Evolutionary conservation across 2,113 vertebrate genomes (phyloP), one percentile per base, ranked within the genome.

Genomic region (Recurvirostra avosetta): DNA sequence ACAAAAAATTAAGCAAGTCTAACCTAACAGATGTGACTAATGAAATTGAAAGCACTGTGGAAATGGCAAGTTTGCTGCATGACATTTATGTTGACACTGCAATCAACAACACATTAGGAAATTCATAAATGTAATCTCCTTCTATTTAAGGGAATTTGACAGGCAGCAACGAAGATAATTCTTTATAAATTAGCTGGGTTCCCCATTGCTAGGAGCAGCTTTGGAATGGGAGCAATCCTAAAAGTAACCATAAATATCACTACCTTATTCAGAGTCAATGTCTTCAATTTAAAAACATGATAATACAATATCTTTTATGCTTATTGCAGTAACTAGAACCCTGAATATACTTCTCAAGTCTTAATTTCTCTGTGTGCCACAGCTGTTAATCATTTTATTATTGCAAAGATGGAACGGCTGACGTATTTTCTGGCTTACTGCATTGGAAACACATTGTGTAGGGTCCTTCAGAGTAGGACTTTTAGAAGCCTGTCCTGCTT

Each of bases 41-140:
- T 90, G 66, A 91, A 94, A 89, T 9, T 93, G 67, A 96, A 97
- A 94, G 63, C 75, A 72, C 59, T 68, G 26, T 53, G 73, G 68
- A 66, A 76, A 93, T 86, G 67, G 20, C 91, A 94, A 86, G 66
- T 95, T 96, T 95, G 56, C 74, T 87, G 75, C 85, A 88, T 93
- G 95, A 96, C 89, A 96, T 94, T 96, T 82, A 92, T 81, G 68
- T 66, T 97, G 93, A 98, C 90, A 97, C 56, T 81, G 88, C 50
- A 97, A 94, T 97, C 92, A 98, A 94, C 85, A 89, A 73, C 66
- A 95, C 56, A 90, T 97, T 96, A 98, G 50, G 85, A 96, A 92
- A 94, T 88, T 74, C 80, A 86, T 52, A 96, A 84, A 67, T 77
- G 55, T 71, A 96, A 98, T 93, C 43, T 88, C 71, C 47, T 66